Evolutionary conservation across 1,140 invertebrate species (phyloP), one percentile per base, ranked within the genome.

Genomic region (Lanistes nyassanus): DNA sequence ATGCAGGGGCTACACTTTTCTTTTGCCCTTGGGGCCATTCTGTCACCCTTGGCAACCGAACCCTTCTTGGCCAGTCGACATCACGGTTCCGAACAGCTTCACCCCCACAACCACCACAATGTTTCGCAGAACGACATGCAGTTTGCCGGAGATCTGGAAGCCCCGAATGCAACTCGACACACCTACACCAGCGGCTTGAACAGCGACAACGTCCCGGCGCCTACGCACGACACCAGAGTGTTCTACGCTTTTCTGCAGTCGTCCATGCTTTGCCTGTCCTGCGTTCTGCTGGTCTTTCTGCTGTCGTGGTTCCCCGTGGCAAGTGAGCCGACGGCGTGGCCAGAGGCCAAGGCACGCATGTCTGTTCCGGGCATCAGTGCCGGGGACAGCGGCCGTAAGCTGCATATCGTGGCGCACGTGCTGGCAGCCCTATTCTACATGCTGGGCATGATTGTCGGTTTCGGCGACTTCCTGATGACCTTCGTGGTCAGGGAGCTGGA

Each of bases 1-100:
- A 60, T 76, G 71, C 78, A 76, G 29, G 70, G 26, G 9, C 53
- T 76, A 0, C 75, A 79, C 55, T 76, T 79, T 26, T n/a, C 23
- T 11, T 79, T 74, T 39, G 69, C 74, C 21, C 16, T 76, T 39
- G 78, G 78, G 13, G 78, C 74, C 23, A 66, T 79, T 69, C 34
- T 79, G n/a, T 68, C 78, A 21, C 78, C 78, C 11, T 62, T 79
- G 21, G 60, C 76, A 47, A 74, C 74, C 3, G 39, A 70, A 31
- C 66, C 66, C 13, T 79, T 79, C 60, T 34, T 79, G 21, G 69
- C 74, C 29, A 64, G 58, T 11, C 58, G 31, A 9, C n/a, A 60
- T 11, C 9, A 29, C 58, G 2, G 9, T 9, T 16, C 9, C n/a
- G 5, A 7, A 6, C 56, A 4, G 5, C 39, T 42, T 13, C 19